Base-by-base conservation (phyloP, 2,113 vertebrate genomes). In the Labrus mixtus region DNA sequence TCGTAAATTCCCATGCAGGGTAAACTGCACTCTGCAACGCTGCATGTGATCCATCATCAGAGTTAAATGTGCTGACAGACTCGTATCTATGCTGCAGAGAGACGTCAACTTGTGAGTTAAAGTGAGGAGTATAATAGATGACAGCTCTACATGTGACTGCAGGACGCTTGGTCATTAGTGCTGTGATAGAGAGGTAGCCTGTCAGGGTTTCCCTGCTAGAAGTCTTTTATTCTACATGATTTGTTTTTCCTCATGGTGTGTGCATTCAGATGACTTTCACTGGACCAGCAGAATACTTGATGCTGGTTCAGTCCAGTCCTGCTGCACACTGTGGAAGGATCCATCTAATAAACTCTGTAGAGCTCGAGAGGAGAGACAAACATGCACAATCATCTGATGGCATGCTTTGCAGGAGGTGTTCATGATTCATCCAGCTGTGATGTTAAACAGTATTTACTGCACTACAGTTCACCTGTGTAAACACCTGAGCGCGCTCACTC, bases 1-100 rank as follows among this genome's bases (percentile, higher is more conserved):
- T 79, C 69, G 77, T 59, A 78, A 51, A 82, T 79, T 76, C 51
- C 53, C 8, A 12, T 37, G 36, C 36, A 37, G 36, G n/a, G n/a
- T n/a, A n/a, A n/a, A n/a, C n/a, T n/a, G n/a, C n/a, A n/a, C n/a
- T n/a, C n/a, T n/a, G n/a, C n/a, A n/a, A n/a, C n/a, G n/a, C n/a
- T n/a, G 77, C 37, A 61, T 19, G 12, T 73, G 56, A 33, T 25
- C 11, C 10, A 45, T 45, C 3, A 15, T 72, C 22, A 56, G 13
- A 65, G 54, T 56, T 64, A 67, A 82, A 86, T 48, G 78, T 39
- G 56, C 51, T 29, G 29, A 82, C 23, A 7, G 0, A 54, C 25
- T 76, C 9, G 12, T 1, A 63, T 64, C 66, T 36, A 10, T 1
- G 17, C 20, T 57, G 22, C 1, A 7, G 41, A 17, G 66, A 36